Evolutionary conservation across 2,797 vertebrate species (phyloP), one percentile per base, ranked within the genome.

Genomic region (Manis javanica): DNA sequence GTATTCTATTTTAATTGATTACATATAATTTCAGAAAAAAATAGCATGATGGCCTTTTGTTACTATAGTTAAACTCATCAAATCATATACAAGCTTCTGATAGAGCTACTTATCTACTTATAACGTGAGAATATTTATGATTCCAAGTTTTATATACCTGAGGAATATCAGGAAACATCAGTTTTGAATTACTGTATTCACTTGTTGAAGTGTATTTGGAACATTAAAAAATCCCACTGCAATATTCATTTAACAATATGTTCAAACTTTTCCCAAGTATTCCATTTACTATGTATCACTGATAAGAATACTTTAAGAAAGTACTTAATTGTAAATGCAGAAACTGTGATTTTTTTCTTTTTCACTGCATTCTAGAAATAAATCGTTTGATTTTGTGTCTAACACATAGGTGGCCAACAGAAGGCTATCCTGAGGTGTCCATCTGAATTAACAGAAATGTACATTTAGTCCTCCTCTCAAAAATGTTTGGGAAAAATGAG

Each of bases 1-100:
- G 93, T 96, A 97, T 98, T 96, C 97, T 95, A 97, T 97, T 98
- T 97, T 97, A 96, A 98, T 95, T 96, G 87, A 96, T 94, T 95
- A 95, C 75, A 95, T 92, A 93, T 83, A 97, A 96, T 97, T 95
- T 98, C 92, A 98, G 94, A 94, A 97, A 97, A 96, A 98, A 96
- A 77, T 12, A 96, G 66, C 90, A 97, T 90, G 86, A 94, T 84
- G 77, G 90, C 61, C 93, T 96, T 96, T 97, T 96, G 91, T 66
- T 51, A 92, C 29, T 46, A 34, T 79, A 75, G 8, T 8, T 51
- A 90, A 92, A 90, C 79, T 90, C 24, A 63, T 29, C 34, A 29
- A 72, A 92, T 87, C 14, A 57, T 81, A 59, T 7, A 69, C 4
- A 46, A 81, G 21, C 15, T 59, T 85, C 37, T 68, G n/a, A 87